Percentiles rank a stretch among this genome's conserved stretches.
These are phyloP conservation scores for Lophura swinhoii DNA, from an alignment of 2,797 vertebrate genomes.

Conservation along the genomic window DNA sequence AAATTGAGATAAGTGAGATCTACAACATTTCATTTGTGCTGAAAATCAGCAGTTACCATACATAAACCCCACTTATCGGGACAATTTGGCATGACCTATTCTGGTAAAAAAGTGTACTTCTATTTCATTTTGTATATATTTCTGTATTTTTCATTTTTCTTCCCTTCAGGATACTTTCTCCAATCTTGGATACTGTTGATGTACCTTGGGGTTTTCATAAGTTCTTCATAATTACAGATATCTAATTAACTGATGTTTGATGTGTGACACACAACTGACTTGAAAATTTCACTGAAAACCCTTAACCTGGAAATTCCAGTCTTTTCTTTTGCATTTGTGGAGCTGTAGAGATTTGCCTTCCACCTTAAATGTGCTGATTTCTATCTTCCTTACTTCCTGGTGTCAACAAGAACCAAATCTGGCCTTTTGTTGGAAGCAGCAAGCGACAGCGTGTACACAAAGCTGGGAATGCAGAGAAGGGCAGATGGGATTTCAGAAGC, in stretches of 20 bases:
- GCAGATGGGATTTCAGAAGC: slow-evolving; percentile 60
- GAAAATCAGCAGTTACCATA: not conserved
- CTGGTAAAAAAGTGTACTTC: accelerated
- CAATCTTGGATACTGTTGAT: not conserved
- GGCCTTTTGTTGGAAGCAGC: slow-evolving; percentile 45
- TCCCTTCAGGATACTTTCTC: not conserved
- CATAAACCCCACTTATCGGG: not conserved
- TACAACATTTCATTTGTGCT: not conserved
- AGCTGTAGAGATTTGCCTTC: slow-evolving; percentile 10
- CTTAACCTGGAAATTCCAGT: not conserved
- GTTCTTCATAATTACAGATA: not conserved
- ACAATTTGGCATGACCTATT: not conserved
- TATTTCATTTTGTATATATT: not conserved
- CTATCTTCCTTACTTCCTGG: not conserved
- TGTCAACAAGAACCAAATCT: not conserved
- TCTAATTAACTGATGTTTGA: not conserved
- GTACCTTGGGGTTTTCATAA: not conserved
- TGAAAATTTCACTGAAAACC: not conserved
- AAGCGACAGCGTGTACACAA: not conserved
- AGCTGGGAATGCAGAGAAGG: slow-evolving; percentile 34
- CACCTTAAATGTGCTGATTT: slow-evolving; percentile 1
- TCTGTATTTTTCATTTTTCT: not conserved
- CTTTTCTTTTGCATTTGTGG: not conserved
- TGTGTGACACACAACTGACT: not conserved
- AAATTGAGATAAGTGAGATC: not conserved